Percentiles rank a stretch among this genome's conserved stretches.
Evolutionary conservation across 1,140 invertebrate genomes (phyloP).

Genomic region (Ooceraea biroi): DNA sequence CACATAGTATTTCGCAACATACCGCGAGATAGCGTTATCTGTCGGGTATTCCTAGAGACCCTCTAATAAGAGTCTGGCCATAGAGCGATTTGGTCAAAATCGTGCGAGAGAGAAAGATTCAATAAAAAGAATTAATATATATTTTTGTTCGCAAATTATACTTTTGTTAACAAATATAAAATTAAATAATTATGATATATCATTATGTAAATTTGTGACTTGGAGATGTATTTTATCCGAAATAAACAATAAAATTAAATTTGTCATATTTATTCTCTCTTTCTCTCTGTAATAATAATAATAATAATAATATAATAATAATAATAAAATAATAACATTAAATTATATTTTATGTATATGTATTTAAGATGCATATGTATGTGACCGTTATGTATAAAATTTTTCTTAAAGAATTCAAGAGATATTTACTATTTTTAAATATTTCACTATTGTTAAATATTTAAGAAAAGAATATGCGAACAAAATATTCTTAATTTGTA

Average conservation of each 20-base stretch:
- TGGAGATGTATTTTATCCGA: neutral
- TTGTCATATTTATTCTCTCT: conserved; percentile 19
- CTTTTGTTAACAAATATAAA: neutral
- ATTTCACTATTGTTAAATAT: too few relatives aligned
- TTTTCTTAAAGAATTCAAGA: neutral
- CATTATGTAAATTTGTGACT: neutral
- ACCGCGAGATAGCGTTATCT: conserved; percentile 75
- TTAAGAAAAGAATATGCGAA: too few relatives aligned
- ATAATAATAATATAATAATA: neutral
- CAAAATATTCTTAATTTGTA: too few relatives aligned
- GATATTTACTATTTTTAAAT: neutral
- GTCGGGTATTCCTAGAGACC: conserved; percentile 64
- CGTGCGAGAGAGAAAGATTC: too few relatives aligned
- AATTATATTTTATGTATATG: neutral
- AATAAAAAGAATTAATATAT: too few relatives aligned
- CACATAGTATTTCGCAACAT: conserved; percentile 60
- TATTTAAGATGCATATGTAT: neutral
- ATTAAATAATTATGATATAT: neutral
- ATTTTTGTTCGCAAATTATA: neutral
- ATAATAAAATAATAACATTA: neutral
- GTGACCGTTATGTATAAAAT: too few relatives aligned
- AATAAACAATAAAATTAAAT: neutral
- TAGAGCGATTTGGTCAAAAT: too few relatives aligned
- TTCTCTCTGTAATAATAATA: neutral
- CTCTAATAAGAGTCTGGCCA: too few relatives aligned